These are phyloP conservation scores for Philonicus albiceps DNA, from an alignment of 2,888 invertebrate genomes.

Conservation along the genomic window DNA sequence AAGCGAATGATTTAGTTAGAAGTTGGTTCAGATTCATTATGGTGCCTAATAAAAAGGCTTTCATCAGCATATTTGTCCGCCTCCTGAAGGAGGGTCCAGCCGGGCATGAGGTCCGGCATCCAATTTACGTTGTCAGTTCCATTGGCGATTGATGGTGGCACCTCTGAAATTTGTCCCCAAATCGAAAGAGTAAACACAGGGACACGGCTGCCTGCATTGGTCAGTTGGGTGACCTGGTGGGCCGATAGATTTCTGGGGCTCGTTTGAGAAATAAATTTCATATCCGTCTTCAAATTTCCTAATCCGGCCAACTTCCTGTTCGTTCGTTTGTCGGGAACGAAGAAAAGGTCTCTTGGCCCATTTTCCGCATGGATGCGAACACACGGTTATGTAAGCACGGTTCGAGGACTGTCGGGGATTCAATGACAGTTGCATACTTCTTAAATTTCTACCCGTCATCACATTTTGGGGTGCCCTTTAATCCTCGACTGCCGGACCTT, in stretches of 20 bases:
- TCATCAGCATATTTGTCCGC: constrained; percentile 16
- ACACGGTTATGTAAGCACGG: not conserved
- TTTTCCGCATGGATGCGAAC: constrained; percentile 18
- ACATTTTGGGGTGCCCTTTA: not conserved
- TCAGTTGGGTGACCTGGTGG: not conserved
- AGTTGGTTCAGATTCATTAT: not conserved
- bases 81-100: not conserved
- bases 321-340: not conserved
- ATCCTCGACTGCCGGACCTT: not conserved
- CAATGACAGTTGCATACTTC: constrained; percentile 20
- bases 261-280: constrained; percentile 23
- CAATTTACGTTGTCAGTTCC: constrained; percentile 9
- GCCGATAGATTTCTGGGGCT: not conserved
- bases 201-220: not conserved
- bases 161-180: constrained; percentile 13
- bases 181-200: constrained; percentile 13
- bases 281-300: constrained; percentile 29
- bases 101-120: not conserved
- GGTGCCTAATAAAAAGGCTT: constrained; percentile 20
- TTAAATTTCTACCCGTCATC: constrained; percentile 20
- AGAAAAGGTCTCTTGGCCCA: not conserved
- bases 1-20: constrained; percentile 20
- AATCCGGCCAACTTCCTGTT: constrained; percentile 3
- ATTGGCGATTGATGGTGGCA: not conserved
- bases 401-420: not conserved